phyloP scores from a whole-genome alignment of 64 coral and sea anemone species.

The Hydrozoanthus tunicans region DNA sequence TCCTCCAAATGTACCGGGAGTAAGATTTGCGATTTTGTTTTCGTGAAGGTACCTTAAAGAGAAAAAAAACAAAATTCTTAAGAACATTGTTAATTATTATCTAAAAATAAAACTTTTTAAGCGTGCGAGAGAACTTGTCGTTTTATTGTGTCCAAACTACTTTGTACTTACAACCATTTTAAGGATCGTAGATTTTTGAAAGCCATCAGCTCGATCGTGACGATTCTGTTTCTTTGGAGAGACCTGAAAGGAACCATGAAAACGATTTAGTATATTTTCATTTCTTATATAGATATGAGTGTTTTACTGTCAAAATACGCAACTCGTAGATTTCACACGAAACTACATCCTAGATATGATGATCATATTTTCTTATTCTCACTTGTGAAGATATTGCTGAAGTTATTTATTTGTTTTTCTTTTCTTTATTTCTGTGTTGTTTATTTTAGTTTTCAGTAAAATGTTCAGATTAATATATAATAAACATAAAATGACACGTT shows the following conservation, averaged over 20 bases:
- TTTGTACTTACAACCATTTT: constrained; percentile 53
- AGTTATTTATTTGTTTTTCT: too few relatives aligned
- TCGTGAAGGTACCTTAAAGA: constrained; percentile 39
- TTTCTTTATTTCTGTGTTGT: too few relatives aligned
- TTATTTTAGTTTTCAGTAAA: too few relatives aligned
- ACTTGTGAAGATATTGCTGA: too few relatives aligned
- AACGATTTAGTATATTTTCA: neutral
- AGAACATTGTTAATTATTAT: neutral
- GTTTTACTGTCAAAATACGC: neutral
- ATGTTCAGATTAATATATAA: too few relatives aligned
- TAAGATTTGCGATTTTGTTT: constrained; percentile 16
- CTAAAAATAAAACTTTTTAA: neutral
- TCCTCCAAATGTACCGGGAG: constrained; percentile 38
- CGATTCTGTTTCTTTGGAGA: constrained; percentile 41
- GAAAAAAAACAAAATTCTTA: neutral
- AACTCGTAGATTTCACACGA: too few relatives aligned
- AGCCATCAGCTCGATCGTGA: neutral
- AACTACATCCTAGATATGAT: too few relatives aligned
- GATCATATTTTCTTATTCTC: too few relatives aligned
- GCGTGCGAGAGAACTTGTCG: neutral
- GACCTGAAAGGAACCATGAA: neutral
- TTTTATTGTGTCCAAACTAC: neutral
- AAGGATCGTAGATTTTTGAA: constrained; percentile 46
- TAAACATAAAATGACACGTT: too few relatives aligned
- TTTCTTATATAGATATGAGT: too few relatives aligned